Base-by-base conservation (phyloP, 2,888 invertebrate genomes). In the Uloborus plumipes region DNA sequence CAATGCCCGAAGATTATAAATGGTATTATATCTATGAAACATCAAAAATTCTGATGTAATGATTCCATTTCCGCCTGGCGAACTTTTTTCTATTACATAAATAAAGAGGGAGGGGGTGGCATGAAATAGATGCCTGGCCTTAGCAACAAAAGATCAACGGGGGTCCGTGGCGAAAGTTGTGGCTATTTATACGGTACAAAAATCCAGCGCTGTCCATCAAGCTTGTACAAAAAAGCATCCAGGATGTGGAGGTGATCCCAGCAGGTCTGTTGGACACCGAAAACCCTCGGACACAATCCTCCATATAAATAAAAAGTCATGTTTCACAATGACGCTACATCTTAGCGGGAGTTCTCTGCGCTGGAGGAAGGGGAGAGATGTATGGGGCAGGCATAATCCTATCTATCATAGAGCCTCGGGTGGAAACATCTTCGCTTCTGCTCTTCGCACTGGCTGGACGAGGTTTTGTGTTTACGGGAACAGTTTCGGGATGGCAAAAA, bases 241-340 rank as follows among this genome's bases (percentile, higher is more conserved):
- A 75, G 59, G 39, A 71, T 49, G 67, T 58, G 59, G 75, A 67
- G 75, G 47, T 75, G 67, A 75, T 67, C 66, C 64, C 50, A 26
- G 67, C 64, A 67, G 73, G 73, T 67, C 66, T 80, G 55, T 59
- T 47, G 79, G 79, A 80, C 67, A 73, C 51, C 62, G 66, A 58
- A 69, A 39, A 39, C 39, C 39, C 39, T 39, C 69, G 58, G 69
- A 26, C 74, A 15, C 64, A 81, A 81, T 81, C 80, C 74, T 58
- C 74, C 70, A 74, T 81, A 81, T 81, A 81, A 81, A 81, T 81
- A 81, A 81, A 81, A 81, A 81, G 80, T 74, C 80, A 66, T 81
- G 80, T 81, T 81, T 81, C 80, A 81, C 80, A 75, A 81, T 81
- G 80, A 39, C 74, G 74, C 70, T 64, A 81, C 80, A 81, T 81